These are phyloP conservation scores for Bradypus variegatus DNA, from an alignment of 2,797 vertebrate species.

Conservation along the genomic window DNA sequence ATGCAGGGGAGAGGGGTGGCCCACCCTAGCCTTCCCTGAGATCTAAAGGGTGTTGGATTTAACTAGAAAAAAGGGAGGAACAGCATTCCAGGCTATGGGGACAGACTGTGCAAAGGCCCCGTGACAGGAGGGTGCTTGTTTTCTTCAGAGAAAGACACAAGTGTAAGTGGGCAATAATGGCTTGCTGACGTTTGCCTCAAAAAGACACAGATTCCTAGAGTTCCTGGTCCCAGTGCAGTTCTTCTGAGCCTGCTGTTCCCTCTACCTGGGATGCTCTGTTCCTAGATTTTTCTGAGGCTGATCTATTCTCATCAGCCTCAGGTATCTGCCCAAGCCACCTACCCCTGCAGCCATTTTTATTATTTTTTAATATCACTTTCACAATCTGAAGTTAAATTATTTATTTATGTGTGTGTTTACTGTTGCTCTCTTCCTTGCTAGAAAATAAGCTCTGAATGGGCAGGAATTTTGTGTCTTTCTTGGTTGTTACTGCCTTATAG, in stretches of 20 bases:
- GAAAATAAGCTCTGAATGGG: slow-evolving; percentile 1
- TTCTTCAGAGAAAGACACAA: not conserved
- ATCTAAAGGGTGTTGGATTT: not conserved
- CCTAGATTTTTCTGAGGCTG: slow-evolving; percentile 2
- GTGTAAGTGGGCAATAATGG: not conserved
- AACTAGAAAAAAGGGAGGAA: not conserved
- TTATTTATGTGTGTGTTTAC: slow-evolving; percentile 29
- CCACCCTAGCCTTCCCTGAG: not conserved
- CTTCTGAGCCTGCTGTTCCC: not conserved
- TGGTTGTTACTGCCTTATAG: not conserved
- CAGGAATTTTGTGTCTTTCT: slow-evolving; percentile 31
- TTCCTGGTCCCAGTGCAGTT: not conserved
- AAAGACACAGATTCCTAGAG: not conserved
- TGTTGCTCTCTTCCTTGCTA: slow-evolving; percentile 19
- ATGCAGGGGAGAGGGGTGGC: not conserved
- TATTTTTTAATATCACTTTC: not conserved
- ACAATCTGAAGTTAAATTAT: slow-evolving; percentile 41
- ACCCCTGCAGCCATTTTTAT: not conserved
- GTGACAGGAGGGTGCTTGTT: not conserved
- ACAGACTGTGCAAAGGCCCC: slow-evolving; percentile 38
- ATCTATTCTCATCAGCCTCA: not conserved
- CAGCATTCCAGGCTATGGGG: not conserved
- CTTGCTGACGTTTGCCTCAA: slow-evolving; percentile 1
- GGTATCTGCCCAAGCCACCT: not conserved
- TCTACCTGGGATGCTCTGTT: not conserved